phyloP scores from a whole-genome alignment of 2,888 invertebrate genomes.

The Dryadula phaetusa region DNA sequence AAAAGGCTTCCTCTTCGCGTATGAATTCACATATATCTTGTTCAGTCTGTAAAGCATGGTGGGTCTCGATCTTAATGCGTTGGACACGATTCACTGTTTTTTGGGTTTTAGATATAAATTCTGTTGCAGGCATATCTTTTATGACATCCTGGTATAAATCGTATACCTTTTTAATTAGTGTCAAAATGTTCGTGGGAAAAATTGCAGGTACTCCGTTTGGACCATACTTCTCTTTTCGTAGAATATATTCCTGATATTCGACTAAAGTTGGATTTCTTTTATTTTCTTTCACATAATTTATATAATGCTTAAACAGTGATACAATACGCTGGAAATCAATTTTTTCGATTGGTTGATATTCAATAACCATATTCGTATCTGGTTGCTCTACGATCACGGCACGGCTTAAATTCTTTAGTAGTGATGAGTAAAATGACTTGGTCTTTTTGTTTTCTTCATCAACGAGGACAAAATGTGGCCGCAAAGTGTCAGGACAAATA shows the following conservation, averaged over 20 bases:
- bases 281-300: not conserved
- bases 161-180: not conserved
- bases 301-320: constrained; percentile 1
- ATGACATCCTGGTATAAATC: not conserved
- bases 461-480: constrained; percentile 50
- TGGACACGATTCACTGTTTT: not conserved
- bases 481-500: constrained; percentile 51
- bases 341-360: constrained; percentile 2
- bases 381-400: constrained; percentile 24
- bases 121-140: not conserved
- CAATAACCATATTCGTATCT: not conserved
- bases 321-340: not conserved
- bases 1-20: not conserved
- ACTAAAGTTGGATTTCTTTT: not conserved
- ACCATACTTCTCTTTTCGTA: constrained; percentile 5
- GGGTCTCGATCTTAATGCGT: not conserved
- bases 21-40: not conserved
- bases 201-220: not conserved
- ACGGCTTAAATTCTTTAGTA: constrained; percentile 46
- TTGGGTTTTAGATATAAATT: not conserved
- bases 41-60: not conserved
- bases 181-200: not conserved
- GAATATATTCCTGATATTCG: not conserved
- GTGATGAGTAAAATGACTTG: constrained; percentile 52
- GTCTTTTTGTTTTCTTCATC: constrained; percentile 38